These are phyloP conservation scores for Lacanobia oleracea DNA, from an alignment of 2,888 invertebrate genomes.

Conservation along the genomic window DNA sequence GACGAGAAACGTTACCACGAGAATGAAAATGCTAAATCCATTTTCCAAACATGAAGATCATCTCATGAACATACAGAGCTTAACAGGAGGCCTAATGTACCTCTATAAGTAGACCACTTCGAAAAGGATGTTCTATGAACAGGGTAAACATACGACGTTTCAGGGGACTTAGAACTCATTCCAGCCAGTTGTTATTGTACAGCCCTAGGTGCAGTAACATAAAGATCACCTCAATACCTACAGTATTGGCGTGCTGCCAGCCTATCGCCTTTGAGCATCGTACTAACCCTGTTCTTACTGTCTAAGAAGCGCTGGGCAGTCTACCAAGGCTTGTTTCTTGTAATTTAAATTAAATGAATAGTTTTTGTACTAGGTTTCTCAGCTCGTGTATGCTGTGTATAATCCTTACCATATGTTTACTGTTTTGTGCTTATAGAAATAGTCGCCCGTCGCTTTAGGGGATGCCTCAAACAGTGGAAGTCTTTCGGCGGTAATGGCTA, in stretches of 20 bases:
- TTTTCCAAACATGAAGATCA: not conserved
- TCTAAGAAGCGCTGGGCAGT: constrained; percentile 43
- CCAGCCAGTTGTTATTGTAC: constrained; percentile 8
- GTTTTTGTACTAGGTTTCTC: constrained; percentile 19
- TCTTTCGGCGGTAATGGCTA: too few relatives aligned
- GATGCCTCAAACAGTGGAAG: not conserved
- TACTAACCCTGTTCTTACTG: constrained; percentile 36
- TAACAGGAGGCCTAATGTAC: not conserved
- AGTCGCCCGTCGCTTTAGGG: not conserved
- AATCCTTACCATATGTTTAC: not conserved
- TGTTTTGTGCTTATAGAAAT: not conserved
- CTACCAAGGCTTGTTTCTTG: constrained; percentile 29
- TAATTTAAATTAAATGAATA: constrained; percentile 34
- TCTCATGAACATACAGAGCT: not conserved
- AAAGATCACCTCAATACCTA: constrained; percentile 47
- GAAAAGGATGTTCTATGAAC: not conserved
- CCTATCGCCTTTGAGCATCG: constrained; percentile 43
- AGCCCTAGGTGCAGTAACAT: constrained; percentile 26
- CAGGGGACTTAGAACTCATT: not conserved
- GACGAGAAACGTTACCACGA: not conserved
- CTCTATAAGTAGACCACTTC: not conserved
- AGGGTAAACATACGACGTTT: not conserved
- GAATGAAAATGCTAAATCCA: not conserved
- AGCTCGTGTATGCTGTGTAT: not conserved
- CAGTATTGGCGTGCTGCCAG: constrained; percentile 43